Base-by-base conservation (phyloP, 1,140 invertebrate genomes). In the Drosophila nasuta region DNA sequence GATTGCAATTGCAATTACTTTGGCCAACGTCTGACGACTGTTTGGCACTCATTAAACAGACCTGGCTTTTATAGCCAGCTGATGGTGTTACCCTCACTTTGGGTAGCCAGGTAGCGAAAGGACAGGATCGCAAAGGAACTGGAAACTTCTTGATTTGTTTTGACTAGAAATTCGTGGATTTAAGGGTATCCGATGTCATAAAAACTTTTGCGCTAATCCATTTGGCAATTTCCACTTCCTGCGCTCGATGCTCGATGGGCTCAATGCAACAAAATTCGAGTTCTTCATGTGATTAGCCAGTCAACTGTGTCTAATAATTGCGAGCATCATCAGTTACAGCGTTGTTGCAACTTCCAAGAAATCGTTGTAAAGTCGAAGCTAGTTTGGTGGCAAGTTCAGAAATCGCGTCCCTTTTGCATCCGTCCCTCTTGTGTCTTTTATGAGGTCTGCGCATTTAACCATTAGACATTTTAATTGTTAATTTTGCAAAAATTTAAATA, bases 401-500 rank as follows among this genome's bases (percentile, higher is more conserved):
- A 11, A 38, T 38, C 35, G 35, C 35, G 35, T 38, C 35, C 41
- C 41, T 43, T 13, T 41, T 10, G 0, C 35, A 10, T 38, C 3
- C 41, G 11, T 13, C 5, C 7, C 7, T 41, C 7, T 3, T 41
- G 38, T 41, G 38, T 7, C 38, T 43, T 43, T 43, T 43, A 43
- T 28, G 20, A 54, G 45, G 51, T 7, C 35, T 20, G 17, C 72
- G 62, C 74, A 60, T 82, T 88, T 74, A 49, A 76, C 83, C 83
- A 87, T 87, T 87, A 87, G 83, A 87, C 83, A 88, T 87, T 87
- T 87, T 87, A 87, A 87, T 87, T 87, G 83, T 87, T 87, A 87
- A 87, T 87, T 87, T 87, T 87, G 74, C 59, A 66, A 87, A 87
- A 79, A 87, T 87, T 87, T 87, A 87, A 87, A 87, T 87, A 87